Conservation (phyloP, 1,140 invertebrate genomes). For the Zelostemma sp. region DNA sequence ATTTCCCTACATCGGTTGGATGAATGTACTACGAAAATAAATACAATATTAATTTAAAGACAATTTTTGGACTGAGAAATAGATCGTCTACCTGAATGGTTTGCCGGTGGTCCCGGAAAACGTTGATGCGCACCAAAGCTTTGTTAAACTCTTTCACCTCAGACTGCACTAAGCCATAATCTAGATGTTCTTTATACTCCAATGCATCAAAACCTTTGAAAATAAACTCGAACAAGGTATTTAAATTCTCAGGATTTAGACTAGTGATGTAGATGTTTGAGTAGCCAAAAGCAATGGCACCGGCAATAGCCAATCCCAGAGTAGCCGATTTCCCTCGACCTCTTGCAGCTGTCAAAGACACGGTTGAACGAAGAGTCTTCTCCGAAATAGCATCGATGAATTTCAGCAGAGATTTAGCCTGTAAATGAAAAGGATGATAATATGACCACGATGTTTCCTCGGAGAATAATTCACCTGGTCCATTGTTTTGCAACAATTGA, state of each 20-base stretch:
- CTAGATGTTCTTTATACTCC: conserved; percentile 96
- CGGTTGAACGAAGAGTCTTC: conserved; percentile 89
- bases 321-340: conserved; percentile 99
- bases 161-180: conserved; percentile 96
- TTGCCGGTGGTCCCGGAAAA: conserved; percentile 93
- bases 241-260: conserved; percentile 98
- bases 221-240: conserved; percentile 97
- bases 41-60: neutral
- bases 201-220: conserved; percentile 88
- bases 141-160: conserved; percentile 98
- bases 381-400: conserved; percentile 97
- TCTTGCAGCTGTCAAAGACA: conserved; percentile 95
- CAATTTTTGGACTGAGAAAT: conserved; percentile 16
- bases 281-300: conserved; percentile 89
- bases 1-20: conserved; percentile 88
- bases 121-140: conserved; percentile 93
- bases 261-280: conserved; percentile 99
- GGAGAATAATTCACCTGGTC: conserved; percentile 79
- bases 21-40: conserved; percentile 81
- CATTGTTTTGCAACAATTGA: conserved; percentile 92
- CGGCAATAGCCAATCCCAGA: conserved; percentile 91
- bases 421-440: neutral
- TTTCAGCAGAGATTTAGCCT: conserved; percentile 90
- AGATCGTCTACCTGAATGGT: conserved; percentile 91
- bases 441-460: no score